Conservation (phyloP, 2,113 vertebrate species). For the Ornithorhynchus anatinus region DNA sequence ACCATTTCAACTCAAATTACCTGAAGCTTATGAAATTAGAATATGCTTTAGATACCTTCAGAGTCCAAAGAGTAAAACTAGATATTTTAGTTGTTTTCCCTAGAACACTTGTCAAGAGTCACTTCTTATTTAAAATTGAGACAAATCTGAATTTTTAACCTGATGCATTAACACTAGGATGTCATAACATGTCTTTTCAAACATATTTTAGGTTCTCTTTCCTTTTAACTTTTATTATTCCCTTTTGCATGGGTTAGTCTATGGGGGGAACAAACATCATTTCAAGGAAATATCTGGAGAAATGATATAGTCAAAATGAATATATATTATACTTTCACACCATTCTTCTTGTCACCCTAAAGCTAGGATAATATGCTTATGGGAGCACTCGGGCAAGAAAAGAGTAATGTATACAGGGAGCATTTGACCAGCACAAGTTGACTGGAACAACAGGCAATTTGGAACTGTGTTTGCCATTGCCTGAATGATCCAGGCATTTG, state of each 20-base stretch:
- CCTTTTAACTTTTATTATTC: not conserved
- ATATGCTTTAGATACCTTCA: too few relatives aligned
- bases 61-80: too few relatives aligned
- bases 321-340: too few relatives aligned
- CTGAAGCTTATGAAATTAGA: not conserved
- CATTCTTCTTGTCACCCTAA: too few relatives aligned
- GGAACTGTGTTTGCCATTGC: too few relatives aligned
- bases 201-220: not conserved
- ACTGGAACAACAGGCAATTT: too few relatives aligned
- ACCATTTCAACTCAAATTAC: not conserved
- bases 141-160: constrained; percentile 12
- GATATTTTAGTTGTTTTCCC: not conserved
- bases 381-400: too few relatives aligned
- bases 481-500: too few relatives aligned
- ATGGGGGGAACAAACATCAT: not conserved
- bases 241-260: not conserved
- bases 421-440: too few relatives aligned
- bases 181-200: constrained; percentile 8
- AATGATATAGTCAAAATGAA: not conserved
- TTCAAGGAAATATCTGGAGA: constrained; percentile 1
- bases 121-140: not conserved
- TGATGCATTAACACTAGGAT: constrained; percentile 1
- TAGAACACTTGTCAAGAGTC: not conserved
- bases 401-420: too few relatives aligned
- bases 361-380: too few relatives aligned